These are phyloP conservation scores for Sabellastarte sp. DNA, from an alignment of 2,888 invertebrate species.

Conservation along the genomic window DNA sequence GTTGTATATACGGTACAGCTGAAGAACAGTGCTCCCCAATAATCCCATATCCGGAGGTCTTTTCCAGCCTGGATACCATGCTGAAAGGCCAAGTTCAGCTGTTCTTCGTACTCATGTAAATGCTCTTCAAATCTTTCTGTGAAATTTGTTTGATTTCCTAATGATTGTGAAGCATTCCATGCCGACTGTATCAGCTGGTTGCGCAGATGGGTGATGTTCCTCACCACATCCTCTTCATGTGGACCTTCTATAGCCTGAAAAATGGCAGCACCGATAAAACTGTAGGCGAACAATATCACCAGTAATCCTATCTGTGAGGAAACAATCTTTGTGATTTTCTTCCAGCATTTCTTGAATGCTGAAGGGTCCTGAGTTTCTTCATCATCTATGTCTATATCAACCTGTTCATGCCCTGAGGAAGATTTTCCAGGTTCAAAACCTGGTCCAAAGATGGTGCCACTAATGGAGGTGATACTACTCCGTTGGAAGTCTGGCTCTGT, in stretches of 20 bases:
- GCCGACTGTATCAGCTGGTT: neutral
- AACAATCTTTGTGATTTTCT: slow-evolving; percentile 3
- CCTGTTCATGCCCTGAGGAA: no score
- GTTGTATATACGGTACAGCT: slow-evolving; percentile 60
- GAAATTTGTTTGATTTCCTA: neutral
- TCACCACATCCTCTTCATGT: neutral
- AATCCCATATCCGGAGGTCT: slow-evolving; percentile 63
- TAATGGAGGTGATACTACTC: no score
- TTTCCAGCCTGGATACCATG: slow-evolving; percentile 81
- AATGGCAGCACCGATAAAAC: slow-evolving; percentile 76
- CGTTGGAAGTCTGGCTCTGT: no score
- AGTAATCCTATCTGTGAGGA: slow-evolving; percentile 55
- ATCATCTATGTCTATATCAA: neutral
- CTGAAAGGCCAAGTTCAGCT: slow-evolving; percentile 79
- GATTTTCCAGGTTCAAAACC: no score
- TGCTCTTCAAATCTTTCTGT: neutral
- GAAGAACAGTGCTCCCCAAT: slow-evolving; percentile 58
- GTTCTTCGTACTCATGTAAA: slow-evolving; percentile 71
- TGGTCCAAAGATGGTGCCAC: no score
- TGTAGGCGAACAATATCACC: slow-evolving; percentile 75
- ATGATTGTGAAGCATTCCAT: neutral
- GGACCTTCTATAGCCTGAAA: slow-evolving; percentile 78
- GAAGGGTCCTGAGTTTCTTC: neutral
- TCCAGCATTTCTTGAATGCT: neutral
- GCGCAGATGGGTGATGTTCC: neutral